phyloP scores from a whole-genome alignment of 2,797 vertebrate genomes.

The Rhodeus uyekii region DNA sequence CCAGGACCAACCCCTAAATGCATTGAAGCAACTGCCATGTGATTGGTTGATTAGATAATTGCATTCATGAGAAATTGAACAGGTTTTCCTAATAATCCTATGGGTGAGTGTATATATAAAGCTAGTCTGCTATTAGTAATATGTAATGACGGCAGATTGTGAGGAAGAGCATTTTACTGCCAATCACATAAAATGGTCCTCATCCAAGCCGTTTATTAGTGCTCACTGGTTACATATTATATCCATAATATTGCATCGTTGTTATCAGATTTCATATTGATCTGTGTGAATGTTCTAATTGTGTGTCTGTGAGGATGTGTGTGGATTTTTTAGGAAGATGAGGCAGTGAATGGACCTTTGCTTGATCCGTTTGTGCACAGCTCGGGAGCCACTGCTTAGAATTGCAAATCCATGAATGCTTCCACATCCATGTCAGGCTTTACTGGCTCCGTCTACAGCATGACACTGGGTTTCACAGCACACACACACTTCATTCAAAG shows the following conservation, averaged over 20 bases:
- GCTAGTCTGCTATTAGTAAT: not conserved
- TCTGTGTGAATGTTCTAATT: too few species aligned
- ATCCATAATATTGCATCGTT: not conserved
- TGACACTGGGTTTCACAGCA: not conserved
- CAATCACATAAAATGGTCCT: not conserved
- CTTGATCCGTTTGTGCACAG: not conserved
- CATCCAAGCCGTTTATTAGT: not conserved
- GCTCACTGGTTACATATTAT: not conserved
- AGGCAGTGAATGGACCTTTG: not conserved
- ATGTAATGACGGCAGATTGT: not conserved
- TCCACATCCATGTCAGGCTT: not conserved
- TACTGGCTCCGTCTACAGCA: not conserved
- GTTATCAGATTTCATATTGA: not conserved
- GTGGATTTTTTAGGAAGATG: not conserved
- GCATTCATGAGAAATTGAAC: too few species aligned
- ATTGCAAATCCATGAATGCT: not conserved
- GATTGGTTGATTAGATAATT: too few species aligned
- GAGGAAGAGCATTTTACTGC: not conserved
- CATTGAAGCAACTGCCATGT: too few species aligned
- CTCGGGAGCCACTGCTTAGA: slow-evolving; percentile 9
- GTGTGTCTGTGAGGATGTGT: not conserved
- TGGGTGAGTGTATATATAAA: too few species aligned
- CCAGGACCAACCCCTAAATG: too few species aligned
- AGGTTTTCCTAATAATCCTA: too few species aligned
- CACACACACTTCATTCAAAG: not conserved